These are phyloP conservation scores for Lydus trimaculatus DNA, from an alignment of 2,888 invertebrate species.

Conservation along the genomic window DNA sequence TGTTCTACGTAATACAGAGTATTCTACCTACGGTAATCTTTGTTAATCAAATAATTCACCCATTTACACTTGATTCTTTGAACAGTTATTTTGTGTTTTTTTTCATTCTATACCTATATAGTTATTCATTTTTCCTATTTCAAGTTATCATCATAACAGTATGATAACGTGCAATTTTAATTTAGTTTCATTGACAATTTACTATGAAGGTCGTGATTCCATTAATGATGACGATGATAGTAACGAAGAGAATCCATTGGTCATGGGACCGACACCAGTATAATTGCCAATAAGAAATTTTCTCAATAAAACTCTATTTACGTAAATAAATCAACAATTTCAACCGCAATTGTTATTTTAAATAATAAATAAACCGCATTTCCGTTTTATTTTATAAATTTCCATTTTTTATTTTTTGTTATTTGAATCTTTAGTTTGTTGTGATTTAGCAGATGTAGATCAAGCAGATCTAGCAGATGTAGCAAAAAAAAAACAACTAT, in stretches of 20 bases:
- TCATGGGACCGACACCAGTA: constrained; percentile 32
- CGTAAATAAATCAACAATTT: constrained; percentile 26
- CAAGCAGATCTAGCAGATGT: too few relatives aligned
- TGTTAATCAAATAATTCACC: too few relatives aligned
- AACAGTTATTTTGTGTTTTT: too few relatives aligned
- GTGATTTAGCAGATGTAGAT: too few relatives aligned
- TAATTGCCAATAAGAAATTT: constrained; percentile 12
- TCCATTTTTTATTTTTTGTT: constrained; percentile 13
- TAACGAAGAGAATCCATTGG: constrained; percentile 33
- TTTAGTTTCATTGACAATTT: not conserved
- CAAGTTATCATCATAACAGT: not conserved
- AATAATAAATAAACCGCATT: constrained; percentile 23
- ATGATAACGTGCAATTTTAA: not conserved
- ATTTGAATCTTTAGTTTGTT: not conserved
- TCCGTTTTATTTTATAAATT: constrained; percentile 24
- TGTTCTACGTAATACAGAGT: too few relatives aligned
- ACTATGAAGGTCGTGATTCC: constrained; percentile 22
- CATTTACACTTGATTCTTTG: too few relatives aligned
- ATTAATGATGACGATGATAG: constrained; percentile 19
- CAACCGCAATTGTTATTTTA: constrained; percentile 24
- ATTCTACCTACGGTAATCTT: too few relatives aligned
- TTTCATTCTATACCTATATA: too few relatives aligned
- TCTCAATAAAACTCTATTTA: constrained; percentile 23
- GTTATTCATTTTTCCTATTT: too few relatives aligned
- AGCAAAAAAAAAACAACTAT: too few relatives aligned